phyloP scores from a whole-genome alignment of 2,797 vertebrate genomes.

The Anguilla anguilla region DNA sequence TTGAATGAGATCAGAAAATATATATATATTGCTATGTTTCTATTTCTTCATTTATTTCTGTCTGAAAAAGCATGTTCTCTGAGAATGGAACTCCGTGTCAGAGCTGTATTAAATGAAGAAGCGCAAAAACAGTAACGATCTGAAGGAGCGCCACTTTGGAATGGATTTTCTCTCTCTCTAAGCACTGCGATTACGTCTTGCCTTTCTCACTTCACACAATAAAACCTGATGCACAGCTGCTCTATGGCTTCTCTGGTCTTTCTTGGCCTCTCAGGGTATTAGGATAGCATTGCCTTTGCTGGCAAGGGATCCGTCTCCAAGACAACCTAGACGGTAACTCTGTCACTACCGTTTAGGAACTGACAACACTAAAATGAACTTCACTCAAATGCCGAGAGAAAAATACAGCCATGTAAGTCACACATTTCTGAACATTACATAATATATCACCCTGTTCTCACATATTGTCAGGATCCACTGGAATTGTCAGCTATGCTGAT shows the following conservation, averaged over 20 bases:
- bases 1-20: neutral
- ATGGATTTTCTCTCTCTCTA: neutral
- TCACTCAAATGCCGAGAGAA: neutral
- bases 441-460: neutral
- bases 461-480: neutral
- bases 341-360: neutral
- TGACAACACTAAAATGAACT: neutral
- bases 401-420: neutral
- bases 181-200: neutral
- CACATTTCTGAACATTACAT: neutral
- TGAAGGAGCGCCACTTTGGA: neutral
- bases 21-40: neutral
- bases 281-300: neutral
- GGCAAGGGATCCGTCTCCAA: slow-evolving; percentile 10
- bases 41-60: neutral
- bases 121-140: neutral
- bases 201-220: neutral
- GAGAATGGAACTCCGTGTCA: neutral
- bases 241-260: neutral
- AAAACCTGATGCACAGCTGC: neutral
- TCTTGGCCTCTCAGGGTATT: neutral
- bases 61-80: neutral
- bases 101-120: neutral
- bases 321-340: neutral
- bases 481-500: neutral